Base-by-base conservation (phyloP, 2,797 vertebrate genomes). In the Urosaurus nigricauda region DNA sequence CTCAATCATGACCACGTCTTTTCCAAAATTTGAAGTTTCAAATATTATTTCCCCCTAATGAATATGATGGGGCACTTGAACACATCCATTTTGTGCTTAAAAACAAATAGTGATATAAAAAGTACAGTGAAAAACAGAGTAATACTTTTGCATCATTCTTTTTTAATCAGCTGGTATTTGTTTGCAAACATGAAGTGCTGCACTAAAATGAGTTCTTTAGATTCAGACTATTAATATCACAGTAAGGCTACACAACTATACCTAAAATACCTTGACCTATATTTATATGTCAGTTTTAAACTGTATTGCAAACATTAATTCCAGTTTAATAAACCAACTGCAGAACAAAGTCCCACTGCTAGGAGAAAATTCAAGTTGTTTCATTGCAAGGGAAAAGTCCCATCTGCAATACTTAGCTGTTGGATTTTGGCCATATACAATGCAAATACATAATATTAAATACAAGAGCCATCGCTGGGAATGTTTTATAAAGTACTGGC, bases 271-370 rank as follows among this genome's bases (percentile, higher is more conserved):
- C 47, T 51, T 51, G 47, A 51, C 47, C 47, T 51, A 82, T 51
- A 53, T n/a, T 13, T 8, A 19, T 56, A 82, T 65, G 53, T 83
- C n/a, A 21, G 21, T 29, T 74, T 83, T 51, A 88, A 35, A 88
- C 32, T 75, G 32, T 63, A 63, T 56, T 89, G n/a, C 68, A 85
- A 80, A 80, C 78, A 85, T 80, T 81, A 65, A 85, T 47, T 24
- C 19, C 58, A 74, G 29, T 37, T 88, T 35, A 84, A n/a, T 58
- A 40, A 85, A 32, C 24, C 43, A 43, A 53, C 43, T 81, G 26
- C 78, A 89, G 43, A 89, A 79, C n/a, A 89, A 65, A 37, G 40
- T 37, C 40, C 73, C 40, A 63, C 73, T 63, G 47, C 13, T 86
- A 40, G 17, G 43, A 71, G 87, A 65, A 79, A 73, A 79, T 73